Evolutionary conservation across 2,888 invertebrate genomes (phyloP).

Genomic region (Ligdia adustata): DNA sequence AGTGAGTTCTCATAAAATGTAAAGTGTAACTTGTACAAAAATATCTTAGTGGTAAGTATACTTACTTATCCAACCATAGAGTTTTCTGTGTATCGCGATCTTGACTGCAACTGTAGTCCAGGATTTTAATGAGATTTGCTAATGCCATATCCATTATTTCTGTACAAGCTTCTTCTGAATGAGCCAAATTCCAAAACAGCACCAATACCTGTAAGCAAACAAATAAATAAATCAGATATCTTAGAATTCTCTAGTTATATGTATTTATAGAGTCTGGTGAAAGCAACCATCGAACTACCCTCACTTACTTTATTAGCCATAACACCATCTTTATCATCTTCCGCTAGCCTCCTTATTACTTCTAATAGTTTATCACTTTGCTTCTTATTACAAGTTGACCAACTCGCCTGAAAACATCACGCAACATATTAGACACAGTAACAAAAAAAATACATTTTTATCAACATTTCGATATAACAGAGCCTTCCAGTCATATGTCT

Average conservation of each 20-base stretch:
- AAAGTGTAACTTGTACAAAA: too few relatives aligned
- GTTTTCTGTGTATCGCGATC: conserved; percentile 98
- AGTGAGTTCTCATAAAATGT: too few relatives aligned
- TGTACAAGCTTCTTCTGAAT: conserved; percentile 97
- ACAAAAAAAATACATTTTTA: too few relatives aligned
- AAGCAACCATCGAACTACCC: background rate
- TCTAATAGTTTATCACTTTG: conserved; percentile 98
- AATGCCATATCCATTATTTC: conserved; percentile 99
- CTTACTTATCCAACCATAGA: conserved; percentile 94
- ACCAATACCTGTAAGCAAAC: conserved; percentile 91
- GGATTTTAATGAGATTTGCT: conserved; percentile 97
- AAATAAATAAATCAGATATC: too few relatives aligned
- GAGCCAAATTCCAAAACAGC: conserved; percentile 98
- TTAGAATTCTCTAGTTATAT: too few relatives aligned
- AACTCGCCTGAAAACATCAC: conserved; percentile 86
- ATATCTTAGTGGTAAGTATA: background rate
- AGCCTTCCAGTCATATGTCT: too few relatives aligned
- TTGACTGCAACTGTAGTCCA: conserved; percentile 99
- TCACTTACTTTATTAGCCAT: conserved; percentile 96
- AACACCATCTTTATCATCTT: conserved; percentile 99
- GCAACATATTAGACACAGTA: too few relatives aligned
- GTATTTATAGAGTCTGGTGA: too few relatives aligned
- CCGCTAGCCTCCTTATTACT: conserved; percentile 96
- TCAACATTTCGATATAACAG: too few relatives aligned
- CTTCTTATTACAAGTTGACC: conserved; percentile 97